Percentiles rank a stretch among this genome's conserved stretches.
Conservation (phyloP, 2,113 vertebrate genomes). For the Eulemur macaco region DNA sequence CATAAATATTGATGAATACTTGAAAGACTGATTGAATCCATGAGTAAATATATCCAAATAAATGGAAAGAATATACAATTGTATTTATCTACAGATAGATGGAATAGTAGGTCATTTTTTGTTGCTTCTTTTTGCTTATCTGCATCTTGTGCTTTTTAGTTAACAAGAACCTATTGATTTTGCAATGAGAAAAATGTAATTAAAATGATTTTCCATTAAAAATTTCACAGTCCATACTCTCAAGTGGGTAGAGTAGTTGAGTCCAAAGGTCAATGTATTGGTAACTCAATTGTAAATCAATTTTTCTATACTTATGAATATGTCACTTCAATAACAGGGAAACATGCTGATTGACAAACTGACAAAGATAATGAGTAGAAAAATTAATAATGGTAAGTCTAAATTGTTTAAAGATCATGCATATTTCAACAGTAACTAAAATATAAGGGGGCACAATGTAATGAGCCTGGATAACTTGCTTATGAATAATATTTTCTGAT, state of each 20-base stretch:
- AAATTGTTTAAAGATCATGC: constrained; percentile 38
- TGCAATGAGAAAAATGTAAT: constrained; percentile 52
- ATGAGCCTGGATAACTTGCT: neutral
- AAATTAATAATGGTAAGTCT: neutral
- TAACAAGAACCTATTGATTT: constrained; percentile 56
- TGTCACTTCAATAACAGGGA: constrained; percentile 12
- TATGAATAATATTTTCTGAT: constrained; percentile 35
- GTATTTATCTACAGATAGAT: neutral
- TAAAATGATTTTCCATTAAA: constrained; percentile 52
- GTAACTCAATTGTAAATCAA: constrained; percentile 32
- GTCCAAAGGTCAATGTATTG: neutral
- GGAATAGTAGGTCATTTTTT: neutral
- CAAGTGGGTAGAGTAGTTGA: constrained; percentile 24
- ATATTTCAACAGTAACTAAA: constrained; percentile 1
- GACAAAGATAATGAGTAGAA: constrained; percentile 11
- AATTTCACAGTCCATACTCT: neutral
- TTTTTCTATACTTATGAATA: neutral
- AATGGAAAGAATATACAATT: neutral
- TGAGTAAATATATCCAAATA: constrained; percentile 8
- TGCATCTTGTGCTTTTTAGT: constrained; percentile 39
- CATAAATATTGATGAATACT: neutral
- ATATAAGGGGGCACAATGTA: neutral
- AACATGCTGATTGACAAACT: neutral
- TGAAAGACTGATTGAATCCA: neutral
- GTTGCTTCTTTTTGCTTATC: constrained; percentile 8